Percentiles rank a stretch among this genome's conserved stretches.
phyloP scores from a whole-genome alignment of 1,140 invertebrate genomes.

The Euglossa dilemma region DNA sequence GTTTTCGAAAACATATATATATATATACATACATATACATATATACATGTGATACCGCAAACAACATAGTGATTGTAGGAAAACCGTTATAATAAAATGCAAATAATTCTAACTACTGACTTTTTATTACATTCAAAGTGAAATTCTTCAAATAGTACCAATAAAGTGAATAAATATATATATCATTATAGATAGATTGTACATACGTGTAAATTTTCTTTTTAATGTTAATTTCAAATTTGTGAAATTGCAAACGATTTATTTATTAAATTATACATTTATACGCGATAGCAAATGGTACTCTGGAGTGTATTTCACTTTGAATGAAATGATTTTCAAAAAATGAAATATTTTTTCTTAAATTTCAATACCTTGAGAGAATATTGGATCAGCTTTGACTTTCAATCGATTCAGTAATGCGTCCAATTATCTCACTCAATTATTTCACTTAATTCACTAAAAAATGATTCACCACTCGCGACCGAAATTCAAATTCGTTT shows the following conservation, averaged over 20 bases:
- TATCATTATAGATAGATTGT: too few species aligned
- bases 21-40: conserved; percentile 25
- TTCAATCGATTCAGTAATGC: not conserved
- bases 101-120: conserved; percentile 21
- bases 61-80: conserved; percentile 56
- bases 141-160: not conserved
- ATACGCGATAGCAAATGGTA: not conserved
- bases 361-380: not conserved
- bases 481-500: not conserved
- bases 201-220: not conserved
- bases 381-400: too few species aligned
- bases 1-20: conserved; percentile 47
- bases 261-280: not conserved
- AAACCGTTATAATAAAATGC: conserved; percentile 57
- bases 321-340: not conserved
- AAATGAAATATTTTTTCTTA: not conserved
- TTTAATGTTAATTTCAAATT: not conserved
- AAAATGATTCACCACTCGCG: not conserved
- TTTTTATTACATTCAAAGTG: not conserved
- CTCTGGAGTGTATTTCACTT: not conserved
- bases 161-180: too few species aligned
- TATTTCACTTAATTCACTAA: not conserved
- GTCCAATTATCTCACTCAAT: not conserved
- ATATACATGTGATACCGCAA: conserved; percentile 36
- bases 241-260: not conserved